Base-by-base conservation (phyloP, 2,113 vertebrate species). In the Rhinoptilus africanus region DNA sequence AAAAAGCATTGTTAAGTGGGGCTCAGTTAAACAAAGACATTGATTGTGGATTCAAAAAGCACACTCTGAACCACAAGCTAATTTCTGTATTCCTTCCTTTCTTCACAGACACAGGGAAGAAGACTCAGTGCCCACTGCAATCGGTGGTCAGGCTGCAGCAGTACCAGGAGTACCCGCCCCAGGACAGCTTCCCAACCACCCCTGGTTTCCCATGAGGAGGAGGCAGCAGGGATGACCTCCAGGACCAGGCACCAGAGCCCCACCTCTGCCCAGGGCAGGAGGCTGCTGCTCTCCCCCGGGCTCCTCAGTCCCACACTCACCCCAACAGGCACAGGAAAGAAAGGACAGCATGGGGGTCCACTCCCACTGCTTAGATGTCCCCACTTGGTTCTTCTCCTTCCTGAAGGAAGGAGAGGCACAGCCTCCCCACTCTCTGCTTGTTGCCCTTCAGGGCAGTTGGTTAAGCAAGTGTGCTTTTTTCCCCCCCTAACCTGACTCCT, bases 251-350 rank as follows among this genome's bases (percentile, higher is more conserved):
- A 32, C 53, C 4, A 28, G 27, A 41, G 28, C 18, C 54, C 39
- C 53, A 62, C 8, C 68, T 80, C n/a, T 60, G 37, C 30, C 39
- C 59, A 48, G 53, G 2, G 1, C 19, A n/a, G 20, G 26, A 53
- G 26, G 50, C 37, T 54, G 57, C 53, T 50, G 60, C 30, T 68
- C 28, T 56, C 12, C 7, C 17, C 23, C 27, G 7, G 32, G 7
- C 11, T 45, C 35, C 0, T 0, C 14, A 51, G 35, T 23, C 19
- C 3, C 2, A 74, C 32, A 62, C 4, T 14, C 0, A 0, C 10
- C 54, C 32, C 30, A 45, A 84, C 57, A 37, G 10, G 21, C 1
- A 0, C 6, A 10, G 45, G 19, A 28, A 37, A 14, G 23, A n/a
- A 41, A 9, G 23, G 11, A 63, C 8, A 54, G 30, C 19, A 12